Evolutionary conservation across 2,797 vertebrate species (phyloP).

Genomic region (Sciurus carolinensis): DNA sequence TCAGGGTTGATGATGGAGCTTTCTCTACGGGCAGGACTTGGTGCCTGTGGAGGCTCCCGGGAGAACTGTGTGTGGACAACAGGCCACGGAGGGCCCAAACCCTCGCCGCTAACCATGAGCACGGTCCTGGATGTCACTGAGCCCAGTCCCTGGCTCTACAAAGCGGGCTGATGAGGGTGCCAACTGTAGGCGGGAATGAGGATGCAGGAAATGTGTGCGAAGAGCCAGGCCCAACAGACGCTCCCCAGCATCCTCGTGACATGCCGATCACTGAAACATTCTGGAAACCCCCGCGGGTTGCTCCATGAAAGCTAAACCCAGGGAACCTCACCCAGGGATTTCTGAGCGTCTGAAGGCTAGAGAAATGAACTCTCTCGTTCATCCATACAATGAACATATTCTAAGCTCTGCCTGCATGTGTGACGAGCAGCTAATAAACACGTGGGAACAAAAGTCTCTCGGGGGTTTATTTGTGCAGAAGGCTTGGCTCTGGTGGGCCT

Average conservation of each 20-base stretch:
- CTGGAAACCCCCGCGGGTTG: neutral
- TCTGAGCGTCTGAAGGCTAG: neutral
- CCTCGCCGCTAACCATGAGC: neutral
- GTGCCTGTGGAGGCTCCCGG: neutral
- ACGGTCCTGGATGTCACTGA: neutral
- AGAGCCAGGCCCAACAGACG: fast-evolving
- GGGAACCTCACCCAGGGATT: neutral
- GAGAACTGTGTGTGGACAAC: neutral
- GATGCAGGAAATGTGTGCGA: fast-evolving
- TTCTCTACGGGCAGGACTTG: neutral
- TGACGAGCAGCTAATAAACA: neutral
- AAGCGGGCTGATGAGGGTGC: neutral
- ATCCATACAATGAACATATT: neutral
- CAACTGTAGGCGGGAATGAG: fast-evolving
- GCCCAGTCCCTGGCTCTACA: neutral
- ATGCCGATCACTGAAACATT: neutral
- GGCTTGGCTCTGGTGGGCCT: neutral
- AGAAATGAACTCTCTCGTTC: neutral
- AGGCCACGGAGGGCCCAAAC: neutral
- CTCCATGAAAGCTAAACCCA: neutral
- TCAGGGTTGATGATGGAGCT: neutral
- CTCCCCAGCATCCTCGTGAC: neutral
- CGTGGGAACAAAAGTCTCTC: neutral
- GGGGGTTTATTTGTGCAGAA: neutral
- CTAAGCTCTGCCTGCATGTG: neutral